phyloP scores from a whole-genome alignment of 2,113 vertebrate species.

The Lampris incognitus region DNA sequence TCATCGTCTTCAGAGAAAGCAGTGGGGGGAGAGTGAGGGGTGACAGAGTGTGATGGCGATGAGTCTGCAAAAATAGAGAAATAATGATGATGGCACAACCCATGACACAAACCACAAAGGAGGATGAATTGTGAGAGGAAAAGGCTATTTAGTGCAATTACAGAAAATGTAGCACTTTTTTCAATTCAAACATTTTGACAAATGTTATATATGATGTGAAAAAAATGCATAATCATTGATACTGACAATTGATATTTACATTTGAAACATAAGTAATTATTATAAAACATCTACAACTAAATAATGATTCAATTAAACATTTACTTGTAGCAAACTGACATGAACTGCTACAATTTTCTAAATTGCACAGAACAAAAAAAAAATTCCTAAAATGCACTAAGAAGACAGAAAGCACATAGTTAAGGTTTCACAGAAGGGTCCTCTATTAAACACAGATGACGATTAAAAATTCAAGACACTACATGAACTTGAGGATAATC shows the following conservation, averaged over 20 bases:
- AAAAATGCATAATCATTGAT: not conserved
- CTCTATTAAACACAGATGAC: not conserved
- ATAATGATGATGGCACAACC: conserved; percentile 78
- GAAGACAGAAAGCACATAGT: not conserved
- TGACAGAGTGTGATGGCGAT: conserved; percentile 91
- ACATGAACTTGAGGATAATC: not conserved
- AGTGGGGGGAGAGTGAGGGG: conserved; percentile 85
- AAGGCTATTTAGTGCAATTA: conserved; percentile 29
- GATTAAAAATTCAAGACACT: not conserved
- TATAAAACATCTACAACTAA: not conserved
- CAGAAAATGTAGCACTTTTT: conserved; percentile 24
- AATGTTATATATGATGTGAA: conserved; percentile 13
- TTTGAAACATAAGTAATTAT: not conserved
- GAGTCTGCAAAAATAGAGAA: conserved; percentile 95
- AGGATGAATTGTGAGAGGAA: conserved; percentile 54
- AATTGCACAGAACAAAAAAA: conserved; percentile 8
- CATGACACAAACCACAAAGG: conserved; percentile 60
- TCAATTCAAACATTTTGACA: not conserved
- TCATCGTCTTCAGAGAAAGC: conserved; percentile 90
- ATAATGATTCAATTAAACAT: not conserved
- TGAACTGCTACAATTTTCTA: conserved; percentile 13
- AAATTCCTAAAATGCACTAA: conserved; percentile 5
- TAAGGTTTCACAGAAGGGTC: not conserved
- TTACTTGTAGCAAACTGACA: not conserved
- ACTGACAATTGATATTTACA: not conserved